A percentile compares a stretch with the other conserved stretches of the same genome.
phyloP scores from a whole-genome alignment of 2,888 invertebrate species.

The Microctonus brassicae region DNA sequence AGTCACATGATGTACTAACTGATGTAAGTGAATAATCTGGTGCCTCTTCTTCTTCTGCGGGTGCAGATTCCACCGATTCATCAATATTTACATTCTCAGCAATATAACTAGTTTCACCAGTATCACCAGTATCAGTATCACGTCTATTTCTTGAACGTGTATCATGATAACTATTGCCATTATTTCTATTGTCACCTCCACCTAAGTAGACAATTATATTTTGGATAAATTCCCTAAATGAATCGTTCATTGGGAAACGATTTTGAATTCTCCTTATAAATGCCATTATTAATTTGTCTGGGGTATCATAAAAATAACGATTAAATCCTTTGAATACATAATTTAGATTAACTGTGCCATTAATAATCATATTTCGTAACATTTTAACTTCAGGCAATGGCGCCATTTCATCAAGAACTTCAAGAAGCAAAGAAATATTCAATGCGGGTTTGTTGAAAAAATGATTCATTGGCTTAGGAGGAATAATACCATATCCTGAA shows the following conservation, averaged over 20 bases:
- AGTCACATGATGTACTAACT: not conserved
- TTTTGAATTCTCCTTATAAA: constrained; percentile 40
- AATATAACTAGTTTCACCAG: not conserved
- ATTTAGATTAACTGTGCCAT: constrained; percentile 36
- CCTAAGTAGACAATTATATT: not conserved
- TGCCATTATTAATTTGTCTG: constrained; percentile 39
- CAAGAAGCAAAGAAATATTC: constrained; percentile 39
- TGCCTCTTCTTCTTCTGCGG: not conserved
- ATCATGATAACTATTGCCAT: not conserved
- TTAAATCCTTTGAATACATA: constrained; percentile 46
- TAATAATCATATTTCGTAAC: constrained; percentile 35
- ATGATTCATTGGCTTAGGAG: constrained; percentile 23
- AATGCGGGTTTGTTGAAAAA: constrained; percentile 40
- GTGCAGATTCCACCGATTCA: not conserved
- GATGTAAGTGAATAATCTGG: not conserved
- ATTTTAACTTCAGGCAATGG: constrained; percentile 28
- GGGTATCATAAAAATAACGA: constrained; percentile 45
- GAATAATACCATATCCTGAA: constrained; percentile 5
- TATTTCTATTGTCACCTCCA: not conserved
- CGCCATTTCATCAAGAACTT: constrained; percentile 18
- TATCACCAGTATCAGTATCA: too few relatives aligned
- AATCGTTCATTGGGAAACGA: constrained; percentile 41
- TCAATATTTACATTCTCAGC: too few relatives aligned
- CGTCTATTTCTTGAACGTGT: constrained; percentile 8
- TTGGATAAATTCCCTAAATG: not conserved